Conservation (phyloP, 2,888 invertebrate species). For the Deladenus siricidicola region DNA sequence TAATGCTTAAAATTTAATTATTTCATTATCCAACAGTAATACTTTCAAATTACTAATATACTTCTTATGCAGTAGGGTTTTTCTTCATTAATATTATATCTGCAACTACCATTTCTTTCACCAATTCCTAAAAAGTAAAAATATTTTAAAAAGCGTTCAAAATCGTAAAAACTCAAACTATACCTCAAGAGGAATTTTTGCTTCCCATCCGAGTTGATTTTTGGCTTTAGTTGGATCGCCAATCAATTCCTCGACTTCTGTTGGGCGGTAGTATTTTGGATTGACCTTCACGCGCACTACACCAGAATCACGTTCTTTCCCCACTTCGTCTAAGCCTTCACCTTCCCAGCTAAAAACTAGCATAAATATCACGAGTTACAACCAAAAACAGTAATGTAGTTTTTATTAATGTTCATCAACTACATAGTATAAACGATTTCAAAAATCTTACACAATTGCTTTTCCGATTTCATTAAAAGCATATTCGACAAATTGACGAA, state of each 20-base stretch:
- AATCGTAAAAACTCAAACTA: constrained; percentile 24
- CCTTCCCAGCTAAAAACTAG: constrained; percentile 70
- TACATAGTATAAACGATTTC: neutral
- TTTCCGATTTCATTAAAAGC: constrained; percentile 76
- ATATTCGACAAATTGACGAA: constrained; percentile 86
- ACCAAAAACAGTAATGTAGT: neutral
- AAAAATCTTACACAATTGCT: constrained; percentile 61
- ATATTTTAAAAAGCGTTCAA: neutral
- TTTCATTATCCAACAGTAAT: no score
- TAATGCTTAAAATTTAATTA: no score
- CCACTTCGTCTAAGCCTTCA: constrained; percentile 72
- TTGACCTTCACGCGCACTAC: constrained; percentile 77
- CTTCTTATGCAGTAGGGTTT: constrained; percentile 78
- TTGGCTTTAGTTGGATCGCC: constrained; percentile 91
- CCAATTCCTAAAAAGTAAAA: constrained; percentile 61
- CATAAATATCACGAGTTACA: constrained; percentile 8
- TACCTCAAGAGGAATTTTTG: constrained; percentile 68
- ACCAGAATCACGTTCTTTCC: constrained; percentile 67
- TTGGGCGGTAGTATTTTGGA: constrained; percentile 88
- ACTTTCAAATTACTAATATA: no score
- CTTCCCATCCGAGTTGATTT: constrained; percentile 75
- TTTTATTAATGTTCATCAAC: no score
- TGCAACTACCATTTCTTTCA: constrained; percentile 85
- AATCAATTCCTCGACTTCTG: constrained; percentile 85
- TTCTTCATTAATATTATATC: constrained; percentile 82